Percentiles rank a stretch among this genome's conserved stretches.
Evolutionary conservation across 2,113 vertebrate genomes (phyloP).

Genomic region (Phodopus roborovskii): DNA sequence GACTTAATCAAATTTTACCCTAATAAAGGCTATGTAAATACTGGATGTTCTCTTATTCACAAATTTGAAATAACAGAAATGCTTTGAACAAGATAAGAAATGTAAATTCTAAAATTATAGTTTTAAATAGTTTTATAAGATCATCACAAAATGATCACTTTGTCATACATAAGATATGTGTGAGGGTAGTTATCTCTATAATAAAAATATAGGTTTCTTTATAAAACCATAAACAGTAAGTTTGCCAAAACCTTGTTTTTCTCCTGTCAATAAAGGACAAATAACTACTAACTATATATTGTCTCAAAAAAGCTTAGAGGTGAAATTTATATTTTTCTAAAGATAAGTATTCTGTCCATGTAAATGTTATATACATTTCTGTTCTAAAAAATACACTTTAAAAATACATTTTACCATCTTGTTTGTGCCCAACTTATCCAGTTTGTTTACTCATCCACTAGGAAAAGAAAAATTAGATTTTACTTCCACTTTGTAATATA

Average conservation of each 20-base stretch:
- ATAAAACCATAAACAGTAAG: neutral
- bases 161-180: neutral
- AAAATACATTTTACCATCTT: slow-evolving; percentile 11
- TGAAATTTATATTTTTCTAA: slow-evolving; percentile 26
- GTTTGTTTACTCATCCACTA: neutral
- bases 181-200: neutral
- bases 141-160: slow-evolving; percentile 30
- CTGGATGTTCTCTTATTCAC: slow-evolving; percentile 29
- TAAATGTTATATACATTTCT: neutral
- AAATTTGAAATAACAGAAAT: slow-evolving; percentile 40
- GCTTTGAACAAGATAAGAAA: neutral
- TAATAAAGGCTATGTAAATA: slow-evolving; percentile 19
- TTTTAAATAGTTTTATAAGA: slow-evolving; percentile 4
- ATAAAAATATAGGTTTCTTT: neutral
- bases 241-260: neutral
- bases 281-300: neutral
- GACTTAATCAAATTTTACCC: slow-evolving; percentile 58
- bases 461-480: neutral
- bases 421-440: neutral
- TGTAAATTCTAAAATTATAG: slow-evolving; percentile 28
- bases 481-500: neutral
- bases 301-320: neutral
- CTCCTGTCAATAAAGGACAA: neutral
- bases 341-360: slow-evolving; percentile 4
- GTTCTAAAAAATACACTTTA: neutral